Evolutionary conservation across 2,888 invertebrate species (phyloP).

Genomic region (Dryocosmus kuriphilus): DNA sequence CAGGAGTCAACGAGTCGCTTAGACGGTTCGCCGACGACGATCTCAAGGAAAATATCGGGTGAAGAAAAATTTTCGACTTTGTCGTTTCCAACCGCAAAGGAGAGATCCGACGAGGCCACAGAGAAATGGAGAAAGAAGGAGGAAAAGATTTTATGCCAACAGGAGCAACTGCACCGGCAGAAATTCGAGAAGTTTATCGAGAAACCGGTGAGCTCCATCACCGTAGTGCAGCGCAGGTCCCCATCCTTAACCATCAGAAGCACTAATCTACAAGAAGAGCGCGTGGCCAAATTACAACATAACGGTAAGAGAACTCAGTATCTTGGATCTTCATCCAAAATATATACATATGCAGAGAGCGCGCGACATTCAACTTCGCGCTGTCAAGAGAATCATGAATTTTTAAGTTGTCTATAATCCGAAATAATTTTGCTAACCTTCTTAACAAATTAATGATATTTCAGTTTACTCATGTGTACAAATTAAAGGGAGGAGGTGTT

Average conservation of each 20-base stretch:
- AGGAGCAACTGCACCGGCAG: slow-evolving; percentile 41
- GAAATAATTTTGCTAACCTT: too few relatives aligned
- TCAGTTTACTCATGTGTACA: too few relatives aligned
- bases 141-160: slow-evolving; percentile 40
- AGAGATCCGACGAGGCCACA: slow-evolving; percentile 50
- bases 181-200: slow-evolving; percentile 55
- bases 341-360: background rate
- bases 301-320: slow-evolving; percentile 58
- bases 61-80: slow-evolving; percentile 23
- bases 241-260: slow-evolving; percentile 71
- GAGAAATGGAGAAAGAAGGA: slow-evolving; percentile 61
- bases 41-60: slow-evolving; percentile 51
- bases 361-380: slow-evolving; percentile 13
- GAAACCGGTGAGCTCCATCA: slow-evolving; percentile 65
- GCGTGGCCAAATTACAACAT: slow-evolving; percentile 41
- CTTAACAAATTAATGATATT: too few relatives aligned
- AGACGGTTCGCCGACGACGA: slow-evolving; percentile 60
- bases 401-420: too few relatives aligned
- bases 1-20: slow-evolving; percentile 69
- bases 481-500: too few relatives aligned
- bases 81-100: slow-evolving; percentile 42
- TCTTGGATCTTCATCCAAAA: slow-evolving; percentile 2
- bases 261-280: slow-evolving; percentile 52
- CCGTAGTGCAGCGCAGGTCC: slow-evolving; percentile 68
- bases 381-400: too few relatives aligned